Percentiles rank a stretch among this genome's conserved stretches.
phyloP scores from a whole-genome alignment of 30 jellyfish, hydroid and myxozoan genomes.

The Aurelia aurita region DNA sequence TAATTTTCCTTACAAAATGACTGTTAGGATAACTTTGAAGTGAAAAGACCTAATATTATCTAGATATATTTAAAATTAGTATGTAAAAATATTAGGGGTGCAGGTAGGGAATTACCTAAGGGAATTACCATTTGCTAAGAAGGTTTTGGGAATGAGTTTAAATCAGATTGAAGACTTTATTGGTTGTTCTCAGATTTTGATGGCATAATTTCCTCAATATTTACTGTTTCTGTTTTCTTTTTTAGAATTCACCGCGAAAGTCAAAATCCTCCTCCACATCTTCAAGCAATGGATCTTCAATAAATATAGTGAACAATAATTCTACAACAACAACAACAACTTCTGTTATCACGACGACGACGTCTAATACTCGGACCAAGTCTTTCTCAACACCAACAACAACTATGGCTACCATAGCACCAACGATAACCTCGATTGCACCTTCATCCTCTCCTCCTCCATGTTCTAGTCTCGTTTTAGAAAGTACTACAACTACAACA shows the following conservation, averaged over 20 bases:
- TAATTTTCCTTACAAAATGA: too few relatives aligned
- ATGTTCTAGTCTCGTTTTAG: not conserved
- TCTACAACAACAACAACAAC: slow-evolving; percentile 20
- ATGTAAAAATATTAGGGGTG: too few relatives aligned
- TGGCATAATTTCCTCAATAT: not conserved
- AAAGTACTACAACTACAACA: not conserved
- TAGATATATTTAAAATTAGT: too few relatives aligned
- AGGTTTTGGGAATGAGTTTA: too few relatives aligned
- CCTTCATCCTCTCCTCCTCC: slow-evolving; percentile 30
- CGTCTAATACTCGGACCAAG: slow-evolving; percentile 54
- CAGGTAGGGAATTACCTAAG: too few relatives aligned
- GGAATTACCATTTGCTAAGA: too few relatives aligned
- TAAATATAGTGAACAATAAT: slow-evolving; percentile 29
- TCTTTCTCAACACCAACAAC: slow-evolving; percentile 56
- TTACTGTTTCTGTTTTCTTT: not conserved
- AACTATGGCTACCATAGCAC: slow-evolving; percentile 11
- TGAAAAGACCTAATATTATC: too few relatives aligned
- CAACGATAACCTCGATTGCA: slow-evolving; percentile 17
- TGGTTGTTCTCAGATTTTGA: not conserved
- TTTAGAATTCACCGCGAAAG: slow-evolving; percentile 66
- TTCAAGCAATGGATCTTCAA: slow-evolving; percentile 46
- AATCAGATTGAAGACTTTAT: too few relatives aligned
- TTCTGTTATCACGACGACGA: slow-evolving; percentile 30
- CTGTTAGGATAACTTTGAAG: too few relatives aligned
- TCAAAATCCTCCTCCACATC: slow-evolving; percentile 68